These are phyloP conservation scores for Galeruca laticollis DNA, from an alignment of 2,888 invertebrate species.

Conservation along the genomic window DNA sequence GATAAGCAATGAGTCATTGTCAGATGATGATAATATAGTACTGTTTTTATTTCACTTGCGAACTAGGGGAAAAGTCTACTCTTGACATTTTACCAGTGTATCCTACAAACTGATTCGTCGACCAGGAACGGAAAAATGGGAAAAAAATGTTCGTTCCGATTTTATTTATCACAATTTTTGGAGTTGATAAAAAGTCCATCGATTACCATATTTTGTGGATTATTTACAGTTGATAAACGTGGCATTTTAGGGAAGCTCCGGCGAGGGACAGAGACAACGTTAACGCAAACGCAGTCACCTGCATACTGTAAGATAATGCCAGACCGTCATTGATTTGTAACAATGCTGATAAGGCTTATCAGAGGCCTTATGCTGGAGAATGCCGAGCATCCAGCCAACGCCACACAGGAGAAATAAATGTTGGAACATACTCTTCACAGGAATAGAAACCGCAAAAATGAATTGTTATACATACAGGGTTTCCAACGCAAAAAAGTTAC, in stretches of 20 bases:
- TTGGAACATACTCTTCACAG: not conserved
- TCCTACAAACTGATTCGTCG: no score
- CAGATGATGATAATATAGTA: no score
- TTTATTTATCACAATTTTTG: not conserved
- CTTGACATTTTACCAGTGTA: no score
- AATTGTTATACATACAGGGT: not conserved
- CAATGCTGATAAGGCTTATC: slow-evolving; percentile 50
- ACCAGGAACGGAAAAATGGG: not conserved
- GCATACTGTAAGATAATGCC: slow-evolving; percentile 47
- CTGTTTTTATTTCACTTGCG: no score
- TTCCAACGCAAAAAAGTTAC: not conserved
- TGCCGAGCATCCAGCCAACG: slow-evolving; percentile 13
- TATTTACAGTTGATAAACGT: slow-evolving; percentile 49
- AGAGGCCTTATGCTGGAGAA: slow-evolving; percentile 43
- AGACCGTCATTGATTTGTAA: slow-evolving; percentile 49
- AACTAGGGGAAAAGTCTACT: no score
- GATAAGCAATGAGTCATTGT: no score
- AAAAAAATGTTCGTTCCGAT: not conserved
- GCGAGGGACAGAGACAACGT: slow-evolving; percentile 14
- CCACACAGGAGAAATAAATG: slow-evolving; percentile 17
- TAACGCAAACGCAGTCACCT: slow-evolving; percentile 48
- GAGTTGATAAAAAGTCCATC: slow-evolving; percentile 13
- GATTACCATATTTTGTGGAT: slow-evolving; percentile 44
- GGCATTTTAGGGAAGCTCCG: slow-evolving; percentile 14
- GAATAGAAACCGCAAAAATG: not conserved